phyloP scores from a whole-genome alignment of 1,140 invertebrate species.

The Drosophila jambulina region DNA sequence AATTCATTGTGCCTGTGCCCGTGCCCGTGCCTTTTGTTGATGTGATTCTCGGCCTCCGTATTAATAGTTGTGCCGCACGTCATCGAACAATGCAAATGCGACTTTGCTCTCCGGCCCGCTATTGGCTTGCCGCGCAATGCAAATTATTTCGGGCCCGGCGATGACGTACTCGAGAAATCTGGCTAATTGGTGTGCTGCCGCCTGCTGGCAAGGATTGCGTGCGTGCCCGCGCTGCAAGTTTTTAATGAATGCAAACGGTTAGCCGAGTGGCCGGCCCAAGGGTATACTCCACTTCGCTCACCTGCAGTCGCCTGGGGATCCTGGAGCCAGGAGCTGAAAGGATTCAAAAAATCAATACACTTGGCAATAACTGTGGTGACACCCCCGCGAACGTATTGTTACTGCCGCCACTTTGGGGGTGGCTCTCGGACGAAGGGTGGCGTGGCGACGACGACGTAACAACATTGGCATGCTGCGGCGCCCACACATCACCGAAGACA shows the following conservation, averaged over 20 bases:
- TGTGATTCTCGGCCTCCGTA: constrained; percentile 33
- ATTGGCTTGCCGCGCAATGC: constrained; percentile 32
- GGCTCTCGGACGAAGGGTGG: constrained; percentile 13
- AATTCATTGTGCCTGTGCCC: constrained; percentile 42
- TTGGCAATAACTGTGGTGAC: constrained; percentile 40
- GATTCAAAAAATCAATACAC: constrained; percentile 60
- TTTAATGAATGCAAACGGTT: constrained; percentile 40
- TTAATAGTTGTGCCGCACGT: constrained; percentile 50
- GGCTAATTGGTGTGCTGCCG: constrained; percentile 48
- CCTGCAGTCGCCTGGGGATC: constrained; percentile 26
- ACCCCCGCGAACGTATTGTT: constrained; percentile 34
- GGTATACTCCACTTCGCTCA: constrained; percentile 16
- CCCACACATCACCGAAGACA: constrained; percentile 59
- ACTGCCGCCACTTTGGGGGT: constrained; percentile 25
- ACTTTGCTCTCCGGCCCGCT: constrained; percentile 30
- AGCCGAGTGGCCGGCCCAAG: constrained; percentile 9
- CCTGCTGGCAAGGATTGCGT: constrained; percentile 28
- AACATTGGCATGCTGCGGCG: constrained; percentile 73
- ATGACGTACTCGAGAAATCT: constrained; percentile 43
- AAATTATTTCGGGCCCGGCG: constrained; percentile 41
- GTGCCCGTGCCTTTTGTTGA: constrained; percentile 26
- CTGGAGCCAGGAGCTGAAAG: constrained; percentile 39
- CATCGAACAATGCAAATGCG: constrained; percentile 55
- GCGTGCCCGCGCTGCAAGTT: constrained; percentile 14
- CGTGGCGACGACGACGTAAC: constrained; percentile 60